phyloP scores from a whole-genome alignment of 2,113 vertebrate genomes.

The Nesoenas mayeri region DNA sequence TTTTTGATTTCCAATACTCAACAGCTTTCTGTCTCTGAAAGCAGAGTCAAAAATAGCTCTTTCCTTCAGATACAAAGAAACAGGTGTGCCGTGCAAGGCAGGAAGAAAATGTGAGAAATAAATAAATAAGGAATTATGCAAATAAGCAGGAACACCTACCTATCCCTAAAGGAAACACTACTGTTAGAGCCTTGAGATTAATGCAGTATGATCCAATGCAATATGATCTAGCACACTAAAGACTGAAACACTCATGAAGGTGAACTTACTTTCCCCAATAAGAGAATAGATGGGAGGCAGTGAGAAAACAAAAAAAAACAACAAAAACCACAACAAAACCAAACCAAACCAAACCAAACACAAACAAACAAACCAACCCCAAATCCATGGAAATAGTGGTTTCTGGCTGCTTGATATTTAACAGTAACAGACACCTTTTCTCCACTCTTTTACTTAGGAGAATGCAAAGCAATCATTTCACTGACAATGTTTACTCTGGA shows the following conservation, averaged over 20 bases:
- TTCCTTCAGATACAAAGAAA: neutral
- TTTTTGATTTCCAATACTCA: neutral
- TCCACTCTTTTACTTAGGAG: neutral
- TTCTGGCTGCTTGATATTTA: neutral
- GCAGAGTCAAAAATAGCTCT: neutral
- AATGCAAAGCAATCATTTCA: neutral
- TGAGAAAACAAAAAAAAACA: neutral
- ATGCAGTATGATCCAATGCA: neutral
- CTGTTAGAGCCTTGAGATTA: neutral
- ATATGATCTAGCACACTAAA: neutral
- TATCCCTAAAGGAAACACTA: neutral
- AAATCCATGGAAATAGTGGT: neutral
- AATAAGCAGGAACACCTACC: neutral
- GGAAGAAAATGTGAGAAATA: neutral
- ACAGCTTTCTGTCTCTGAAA: neutral
- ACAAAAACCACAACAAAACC: no score
- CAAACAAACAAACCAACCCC: neutral
- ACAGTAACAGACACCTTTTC: neutral
- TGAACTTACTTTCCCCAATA: neutral
- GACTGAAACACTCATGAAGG: neutral
- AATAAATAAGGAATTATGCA: neutral
- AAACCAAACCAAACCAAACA: no score
- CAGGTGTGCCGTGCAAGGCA: neutral
- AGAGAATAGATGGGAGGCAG: neutral
- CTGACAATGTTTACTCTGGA: slow-evolving; percentile 44